phyloP scores from a whole-genome alignment of 2,797 vertebrate species.

The Mormyrus hasselquistii region DNA sequence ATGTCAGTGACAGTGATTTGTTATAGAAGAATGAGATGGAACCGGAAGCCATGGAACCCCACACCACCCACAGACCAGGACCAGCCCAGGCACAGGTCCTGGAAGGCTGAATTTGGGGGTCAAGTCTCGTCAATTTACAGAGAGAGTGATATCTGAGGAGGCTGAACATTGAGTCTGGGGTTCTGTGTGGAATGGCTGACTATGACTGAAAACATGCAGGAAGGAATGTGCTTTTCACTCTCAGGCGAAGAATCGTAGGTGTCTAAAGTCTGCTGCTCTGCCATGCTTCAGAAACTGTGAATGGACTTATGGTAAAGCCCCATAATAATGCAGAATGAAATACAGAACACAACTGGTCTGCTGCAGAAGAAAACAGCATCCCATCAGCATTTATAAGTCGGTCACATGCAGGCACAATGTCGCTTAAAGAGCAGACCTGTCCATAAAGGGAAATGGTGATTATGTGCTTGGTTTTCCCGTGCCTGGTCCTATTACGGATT shows the following conservation, averaged over 20 bases:
- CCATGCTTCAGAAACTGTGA: background rate
- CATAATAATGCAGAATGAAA: background rate
- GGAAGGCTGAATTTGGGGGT: background rate
- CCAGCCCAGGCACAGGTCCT: background rate
- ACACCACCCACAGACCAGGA: background rate
- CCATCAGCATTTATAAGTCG: background rate
- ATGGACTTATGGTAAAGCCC: background rate
- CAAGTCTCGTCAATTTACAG: background rate
- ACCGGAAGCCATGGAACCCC: background rate
- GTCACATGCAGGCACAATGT: background rate
- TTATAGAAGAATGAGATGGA: background rate
- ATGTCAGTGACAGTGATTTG: background rate
- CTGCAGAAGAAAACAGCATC: background rate
- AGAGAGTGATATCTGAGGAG: background rate
- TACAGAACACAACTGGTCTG: background rate
- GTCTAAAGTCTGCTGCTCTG: background rate
- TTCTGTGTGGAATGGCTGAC: background rate
- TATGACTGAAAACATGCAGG: background rate
- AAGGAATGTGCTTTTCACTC: background rate
- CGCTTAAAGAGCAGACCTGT: background rate
- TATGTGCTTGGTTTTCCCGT: background rate
- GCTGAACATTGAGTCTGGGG: background rate
- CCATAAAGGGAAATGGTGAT: conserved; percentile 9
- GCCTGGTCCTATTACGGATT: conserved; percentile 10
- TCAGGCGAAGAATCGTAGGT: background rate